These are phyloP conservation scores for Rhombomys opimus DNA, from an alignment of 2,113 vertebrate genomes.

Conservation along the genomic window DNA sequence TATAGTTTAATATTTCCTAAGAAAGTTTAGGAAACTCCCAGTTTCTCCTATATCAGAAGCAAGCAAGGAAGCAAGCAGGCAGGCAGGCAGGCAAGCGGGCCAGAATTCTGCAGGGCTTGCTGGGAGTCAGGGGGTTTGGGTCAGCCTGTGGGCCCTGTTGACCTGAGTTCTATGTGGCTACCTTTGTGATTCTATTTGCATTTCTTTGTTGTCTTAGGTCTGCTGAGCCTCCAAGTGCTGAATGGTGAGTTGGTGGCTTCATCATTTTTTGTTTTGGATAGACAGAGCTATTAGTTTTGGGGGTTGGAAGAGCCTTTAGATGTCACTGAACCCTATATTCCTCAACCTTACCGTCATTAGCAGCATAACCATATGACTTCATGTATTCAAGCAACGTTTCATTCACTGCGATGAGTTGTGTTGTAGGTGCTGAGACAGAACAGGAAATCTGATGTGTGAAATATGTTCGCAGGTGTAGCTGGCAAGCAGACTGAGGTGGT, in stretches of 20 bases:
- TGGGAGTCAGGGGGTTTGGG: not conserved
- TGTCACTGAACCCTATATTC: too few species aligned
- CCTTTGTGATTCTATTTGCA: not conserved
- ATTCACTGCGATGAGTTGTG: too few species aligned
- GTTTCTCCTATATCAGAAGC: not conserved
- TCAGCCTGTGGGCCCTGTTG: rapidly evolving
- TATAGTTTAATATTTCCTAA: not conserved
- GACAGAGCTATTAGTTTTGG: not conserved
- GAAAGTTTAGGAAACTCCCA: not conserved
- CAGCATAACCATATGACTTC: not conserved
- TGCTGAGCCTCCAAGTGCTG: constrained; percentile 75
- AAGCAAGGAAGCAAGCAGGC: not conserved
- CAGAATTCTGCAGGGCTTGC: not conserved
- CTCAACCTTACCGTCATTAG: not conserved
- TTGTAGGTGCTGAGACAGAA: not conserved
- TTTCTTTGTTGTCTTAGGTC: constrained; percentile 3
- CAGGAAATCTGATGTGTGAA: not conserved
- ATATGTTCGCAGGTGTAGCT: not conserved
- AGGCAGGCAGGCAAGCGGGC: not conserved
- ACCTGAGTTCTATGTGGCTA: not conserved
- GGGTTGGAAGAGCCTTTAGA: not conserved
- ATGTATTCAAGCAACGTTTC: not conserved
- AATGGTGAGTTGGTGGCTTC: not conserved
- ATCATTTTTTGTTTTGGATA: not conserved
- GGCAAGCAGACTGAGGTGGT: not conserved